Base-by-base conservation (phyloP, 2,797 vertebrate species). In the Alcedo atthis region DNA sequence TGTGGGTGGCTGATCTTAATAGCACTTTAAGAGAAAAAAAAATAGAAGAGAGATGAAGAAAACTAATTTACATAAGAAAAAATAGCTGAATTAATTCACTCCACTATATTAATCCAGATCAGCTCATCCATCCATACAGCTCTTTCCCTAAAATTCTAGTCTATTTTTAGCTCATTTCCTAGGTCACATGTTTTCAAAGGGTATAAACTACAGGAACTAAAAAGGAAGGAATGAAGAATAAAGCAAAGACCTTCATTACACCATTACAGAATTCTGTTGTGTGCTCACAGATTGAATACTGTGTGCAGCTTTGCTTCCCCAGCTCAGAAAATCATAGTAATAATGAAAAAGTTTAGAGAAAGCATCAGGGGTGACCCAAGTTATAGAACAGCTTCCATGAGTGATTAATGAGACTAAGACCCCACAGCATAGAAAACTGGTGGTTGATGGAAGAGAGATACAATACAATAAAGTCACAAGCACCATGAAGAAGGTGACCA, bases 1-100 rank as follows among this genome's bases (percentile, higher is more conserved):
- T 99, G 98, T 55, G 98, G 98, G 95, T 99, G 99, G 92, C 98
- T 99, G 82, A 99, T 98, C 98, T 99, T 99, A 94, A 99, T 99
- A 20, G 99, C 99, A 96, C 99, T 99, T 96, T 5, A 91, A 81
- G 33, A 69, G 87, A 88, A 66, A 15, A 79, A 79, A 95, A 90
- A 66, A 94, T 71, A 70, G 10, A 19, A 87, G 17, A 79, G 9
- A 64, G 17, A 67, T 21, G 32, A 32, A 57, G 37, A 70, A 87
- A 93, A 28, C 43, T 70, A 61, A 26, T 85, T 87, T 73, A 70
- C 21, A 46, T 64, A 91, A 62, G 37, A 81, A 85, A 46, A 48
- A 48, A 45, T 6, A 79, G 7, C 30, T 58, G 43, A 79, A 68
- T 55, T 2, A 68, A 74, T 64, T 80, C 12, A 16, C 10, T 74